Evolutionary conservation across 2,113 vertebrate species (phyloP).

Genomic region (Epinephelus cyanopodus): DNA sequence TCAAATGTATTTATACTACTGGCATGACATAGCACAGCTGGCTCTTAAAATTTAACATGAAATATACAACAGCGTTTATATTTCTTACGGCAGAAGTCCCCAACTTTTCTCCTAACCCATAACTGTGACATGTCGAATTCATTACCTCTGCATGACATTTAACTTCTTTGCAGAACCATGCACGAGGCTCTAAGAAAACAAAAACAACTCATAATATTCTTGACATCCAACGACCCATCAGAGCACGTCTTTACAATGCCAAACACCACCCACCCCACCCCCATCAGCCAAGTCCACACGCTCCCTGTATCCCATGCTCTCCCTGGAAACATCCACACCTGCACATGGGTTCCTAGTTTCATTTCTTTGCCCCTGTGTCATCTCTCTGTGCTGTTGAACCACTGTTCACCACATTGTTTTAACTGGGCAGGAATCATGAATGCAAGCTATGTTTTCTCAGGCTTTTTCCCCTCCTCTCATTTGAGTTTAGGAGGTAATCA

Average conservation of each 20-base stretch:
- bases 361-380: constrained; percentile 5
- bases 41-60: not conserved
- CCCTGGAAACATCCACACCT: constrained; percentile 84
- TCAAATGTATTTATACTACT: not conserved
- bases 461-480: constrained; percentile 6
- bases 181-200: constrained; percentile 38
- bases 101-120: constrained; percentile 27
- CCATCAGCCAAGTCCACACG: constrained; percentile 63
- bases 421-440: constrained; percentile 56
- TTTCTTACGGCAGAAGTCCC: not conserved
- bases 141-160: constrained; percentile 62
- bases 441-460: constrained; percentile 61
- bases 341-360: constrained; percentile 76
- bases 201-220: constrained; percentile 35
- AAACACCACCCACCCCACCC: constrained; percentile 55
- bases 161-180: constrained; percentile 46
- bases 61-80: not conserved
- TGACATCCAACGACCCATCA: constrained; percentile 75
- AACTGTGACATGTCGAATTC: constrained; percentile 2
- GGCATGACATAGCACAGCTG: constrained; percentile 37
- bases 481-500: constrained; percentile 58
- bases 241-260: constrained; percentile 76
- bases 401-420: constrained; percentile 59
- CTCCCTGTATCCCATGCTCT: constrained; percentile 67
- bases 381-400: constrained; percentile 70